Conservation (phyloP, 2,797 vertebrate genomes). For the Erithacus rubecula region DNA sequence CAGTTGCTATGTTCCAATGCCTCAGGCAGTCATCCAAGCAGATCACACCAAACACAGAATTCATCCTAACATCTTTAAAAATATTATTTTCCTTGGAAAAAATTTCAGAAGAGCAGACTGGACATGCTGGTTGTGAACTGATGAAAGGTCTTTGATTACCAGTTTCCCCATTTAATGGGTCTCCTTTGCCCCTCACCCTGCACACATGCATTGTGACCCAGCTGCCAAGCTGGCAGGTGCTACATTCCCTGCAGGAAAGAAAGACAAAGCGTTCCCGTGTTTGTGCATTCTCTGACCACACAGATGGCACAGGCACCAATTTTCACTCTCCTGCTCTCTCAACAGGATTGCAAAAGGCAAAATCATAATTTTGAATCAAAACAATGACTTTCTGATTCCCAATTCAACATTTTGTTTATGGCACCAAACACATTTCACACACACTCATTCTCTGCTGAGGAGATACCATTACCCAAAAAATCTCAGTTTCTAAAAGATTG, state of each 20-base stretch:
- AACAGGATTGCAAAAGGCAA: not conserved
- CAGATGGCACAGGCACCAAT: not conserved
- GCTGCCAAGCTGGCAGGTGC: not conserved
- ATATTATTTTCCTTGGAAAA: not conserved
- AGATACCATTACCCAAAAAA: not conserved
- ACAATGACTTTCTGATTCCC: not conserved
- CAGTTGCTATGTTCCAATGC: not conserved
- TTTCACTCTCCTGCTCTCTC: not conserved
- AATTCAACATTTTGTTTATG: not conserved
- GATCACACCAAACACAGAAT: not conserved
- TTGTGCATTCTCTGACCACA: not conserved
- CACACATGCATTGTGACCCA: not conserved
- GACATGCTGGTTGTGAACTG: not conserved
- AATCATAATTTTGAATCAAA: not conserved
- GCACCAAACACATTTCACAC: not conserved
- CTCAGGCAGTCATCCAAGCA: not conserved
- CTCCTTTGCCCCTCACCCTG: not conserved
- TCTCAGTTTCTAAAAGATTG: not conserved
- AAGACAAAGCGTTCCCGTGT: fast-evolving
- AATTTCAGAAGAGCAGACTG: not conserved
- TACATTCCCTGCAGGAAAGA: not conserved
- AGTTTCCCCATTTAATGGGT: not conserved
- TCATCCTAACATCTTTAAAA: not conserved
- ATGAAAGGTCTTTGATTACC: not conserved
- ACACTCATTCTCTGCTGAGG: not conserved